Evolutionary conservation across 2,888 invertebrate species (phyloP).

Genomic region (Sesia apiformis): DNA sequence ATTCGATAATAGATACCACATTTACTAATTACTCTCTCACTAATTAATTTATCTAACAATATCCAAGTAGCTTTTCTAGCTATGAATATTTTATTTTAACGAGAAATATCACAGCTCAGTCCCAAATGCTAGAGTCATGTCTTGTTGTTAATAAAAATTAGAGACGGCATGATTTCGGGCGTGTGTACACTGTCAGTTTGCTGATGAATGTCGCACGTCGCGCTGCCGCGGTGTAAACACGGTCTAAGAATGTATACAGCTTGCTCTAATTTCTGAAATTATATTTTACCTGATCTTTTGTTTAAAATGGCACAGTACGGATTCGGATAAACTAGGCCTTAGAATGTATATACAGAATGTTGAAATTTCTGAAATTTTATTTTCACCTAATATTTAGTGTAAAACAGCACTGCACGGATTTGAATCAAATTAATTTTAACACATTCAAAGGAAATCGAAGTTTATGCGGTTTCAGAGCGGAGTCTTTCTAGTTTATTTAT

Average conservation of each 20-base stretch:
- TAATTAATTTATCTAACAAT: too few relatives aligned
- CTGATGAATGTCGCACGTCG: slow-evolving; percentile 49
- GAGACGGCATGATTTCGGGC: slow-evolving; percentile 27
- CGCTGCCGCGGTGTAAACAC: slow-evolving; percentile 23
- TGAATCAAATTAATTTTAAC: too few relatives aligned
- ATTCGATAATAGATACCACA: too few relatives aligned
- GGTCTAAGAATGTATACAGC: slow-evolving; percentile 21
- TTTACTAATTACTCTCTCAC: too few relatives aligned
- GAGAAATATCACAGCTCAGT: neutral
- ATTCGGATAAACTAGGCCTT: neutral
- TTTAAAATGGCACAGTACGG: too few relatives aligned
- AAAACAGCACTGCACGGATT: too few relatives aligned
- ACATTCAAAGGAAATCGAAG: too few relatives aligned
- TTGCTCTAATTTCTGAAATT: slow-evolving; percentile 3
- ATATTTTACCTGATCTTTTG: too few relatives aligned
- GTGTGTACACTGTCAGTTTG: slow-evolving; percentile 33
- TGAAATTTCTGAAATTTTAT: too few relatives aligned
- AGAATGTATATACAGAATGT: neutral
- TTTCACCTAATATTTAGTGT: too few relatives aligned
- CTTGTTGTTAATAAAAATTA: slow-evolving; percentile 34
- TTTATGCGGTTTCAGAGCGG: too few relatives aligned
- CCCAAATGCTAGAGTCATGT: slow-evolving; percentile 2
- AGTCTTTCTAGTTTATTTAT: too few relatives aligned
- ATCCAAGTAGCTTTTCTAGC: neutral
- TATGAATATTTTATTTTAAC: neutral